A percentile compares a stretch with the other conserved stretches of the same genome.
These are phyloP conservation scores for Crenuchus spilurus DNA, from an alignment of 2,797 vertebrate genomes.

Conservation along the genomic window DNA sequence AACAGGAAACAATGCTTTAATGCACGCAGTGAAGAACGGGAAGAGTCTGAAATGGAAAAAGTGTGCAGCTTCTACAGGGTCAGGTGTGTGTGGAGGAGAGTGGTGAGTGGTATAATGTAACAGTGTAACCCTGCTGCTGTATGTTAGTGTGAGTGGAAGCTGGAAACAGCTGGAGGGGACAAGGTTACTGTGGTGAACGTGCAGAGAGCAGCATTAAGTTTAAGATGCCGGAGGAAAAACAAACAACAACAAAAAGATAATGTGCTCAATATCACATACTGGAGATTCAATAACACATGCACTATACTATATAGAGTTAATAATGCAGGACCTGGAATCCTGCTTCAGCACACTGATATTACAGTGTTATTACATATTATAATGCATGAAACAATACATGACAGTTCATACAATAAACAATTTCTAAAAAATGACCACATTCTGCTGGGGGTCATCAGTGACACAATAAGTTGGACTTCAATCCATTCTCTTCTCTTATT, in stretches of 20 bases:
- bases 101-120: not conserved
- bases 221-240: not conserved
- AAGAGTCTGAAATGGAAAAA: constrained; percentile 23
- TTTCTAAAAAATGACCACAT: too few species aligned
- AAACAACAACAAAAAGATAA: not conserved
- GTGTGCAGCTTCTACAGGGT: constrained; percentile 20
- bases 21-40: constrained; percentile 12
- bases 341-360: too few species aligned
- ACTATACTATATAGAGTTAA: too few species aligned
- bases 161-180: constrained; percentile 29
- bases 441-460: too few species aligned
- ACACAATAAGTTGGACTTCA: too few species aligned
- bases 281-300: not conserved
- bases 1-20: constrained; percentile 36
- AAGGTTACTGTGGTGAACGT: not conserved
- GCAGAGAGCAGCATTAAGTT: not conserved
- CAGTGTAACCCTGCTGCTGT: not conserved
- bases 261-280: not conserved
- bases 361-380: too few species aligned
- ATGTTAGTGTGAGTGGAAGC: not conserved
- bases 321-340: too few species aligned
- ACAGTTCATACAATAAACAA: too few species aligned
- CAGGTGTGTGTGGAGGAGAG: constrained; percentile 10
- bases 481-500: too few species aligned
- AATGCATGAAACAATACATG: too few species aligned